Conservation (phyloP, 2,113 vertebrate genomes). For the Xiphophorus couchianus region DNA sequence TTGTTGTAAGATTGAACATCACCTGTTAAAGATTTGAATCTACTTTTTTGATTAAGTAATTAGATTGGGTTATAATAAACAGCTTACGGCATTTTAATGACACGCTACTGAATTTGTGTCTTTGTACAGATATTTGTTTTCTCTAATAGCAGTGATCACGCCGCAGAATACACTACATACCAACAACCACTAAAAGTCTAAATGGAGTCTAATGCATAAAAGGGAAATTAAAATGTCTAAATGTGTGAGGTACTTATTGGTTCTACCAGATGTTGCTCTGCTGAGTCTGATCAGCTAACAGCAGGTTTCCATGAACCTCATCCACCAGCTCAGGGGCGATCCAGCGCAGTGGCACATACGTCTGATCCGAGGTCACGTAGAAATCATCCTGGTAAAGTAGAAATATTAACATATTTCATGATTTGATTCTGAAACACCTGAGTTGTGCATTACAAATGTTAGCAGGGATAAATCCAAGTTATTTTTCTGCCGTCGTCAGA, state of each 20-base stretch:
- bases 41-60: too few species aligned
- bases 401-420: not conserved
- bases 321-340: constrained; percentile 95
- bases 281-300: constrained; percentile 91
- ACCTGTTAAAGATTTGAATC: too few species aligned
- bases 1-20: too few species aligned
- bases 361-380: constrained; percentile 91
- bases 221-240: not conserved
- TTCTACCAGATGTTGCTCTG: constrained; percentile 95
- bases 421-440: not conserved
- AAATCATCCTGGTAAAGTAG: constrained; percentile 87
- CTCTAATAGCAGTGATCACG: not conserved
- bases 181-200: too few species aligned
- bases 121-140: too few species aligned
- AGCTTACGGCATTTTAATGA: too few species aligned
- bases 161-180: not conserved
- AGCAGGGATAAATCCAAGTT: not conserved
- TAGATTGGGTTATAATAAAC: too few species aligned
- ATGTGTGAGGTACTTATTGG: not conserved
- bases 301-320: constrained; percentile 92
- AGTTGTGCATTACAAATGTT: not conserved
- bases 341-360: constrained; percentile 94
- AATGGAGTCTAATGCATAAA: not conserved
- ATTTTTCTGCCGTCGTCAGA: too few species aligned
- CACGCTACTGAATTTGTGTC: too few species aligned